A percentile compares a stretch with the other conserved stretches of the same genome.
phyloP scores from a whole-genome alignment of 2,113 vertebrate genomes.

The human (Homo sapiens) region DNA sequence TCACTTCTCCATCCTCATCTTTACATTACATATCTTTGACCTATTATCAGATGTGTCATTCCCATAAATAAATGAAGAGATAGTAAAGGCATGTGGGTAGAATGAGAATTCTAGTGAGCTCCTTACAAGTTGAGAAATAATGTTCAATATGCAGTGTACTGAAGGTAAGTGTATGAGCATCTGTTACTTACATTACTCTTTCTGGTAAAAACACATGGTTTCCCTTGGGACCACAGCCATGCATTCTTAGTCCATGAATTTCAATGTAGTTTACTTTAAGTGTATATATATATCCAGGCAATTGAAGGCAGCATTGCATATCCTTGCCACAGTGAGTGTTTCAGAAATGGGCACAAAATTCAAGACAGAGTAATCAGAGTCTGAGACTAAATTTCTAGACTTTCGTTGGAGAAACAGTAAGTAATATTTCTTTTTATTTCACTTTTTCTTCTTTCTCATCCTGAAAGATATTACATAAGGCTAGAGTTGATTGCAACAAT shows the following conservation, averaged over 20 bases:
- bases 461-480: not conserved
- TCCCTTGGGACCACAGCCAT: not conserved
- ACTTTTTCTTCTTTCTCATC: not conserved
- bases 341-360: not conserved
- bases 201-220: not conserved
- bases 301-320: not conserved
- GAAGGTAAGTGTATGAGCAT: not conserved
- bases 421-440: not conserved
- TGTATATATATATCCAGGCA: not conserved
- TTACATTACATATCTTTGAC: too few relatives aligned
- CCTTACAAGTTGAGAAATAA: not conserved
- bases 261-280: not conserved
- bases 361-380: not conserved
- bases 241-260: not conserved
- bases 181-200: not conserved
- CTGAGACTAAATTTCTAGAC: not conserved
- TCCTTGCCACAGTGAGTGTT: not conserved
- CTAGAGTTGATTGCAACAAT: not conserved
- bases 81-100: not conserved
- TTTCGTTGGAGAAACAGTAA: not conserved
- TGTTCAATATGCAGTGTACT: not conserved
- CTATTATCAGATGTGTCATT: not conserved
- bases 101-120: too few relatives aligned
- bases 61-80: not conserved
- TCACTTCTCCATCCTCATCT: not conserved